Evolutionary conservation across 2,113 vertebrate species (phyloP), one percentile per base, ranked within the genome.

Genomic region (Saimiri boliviensis): DNA sequence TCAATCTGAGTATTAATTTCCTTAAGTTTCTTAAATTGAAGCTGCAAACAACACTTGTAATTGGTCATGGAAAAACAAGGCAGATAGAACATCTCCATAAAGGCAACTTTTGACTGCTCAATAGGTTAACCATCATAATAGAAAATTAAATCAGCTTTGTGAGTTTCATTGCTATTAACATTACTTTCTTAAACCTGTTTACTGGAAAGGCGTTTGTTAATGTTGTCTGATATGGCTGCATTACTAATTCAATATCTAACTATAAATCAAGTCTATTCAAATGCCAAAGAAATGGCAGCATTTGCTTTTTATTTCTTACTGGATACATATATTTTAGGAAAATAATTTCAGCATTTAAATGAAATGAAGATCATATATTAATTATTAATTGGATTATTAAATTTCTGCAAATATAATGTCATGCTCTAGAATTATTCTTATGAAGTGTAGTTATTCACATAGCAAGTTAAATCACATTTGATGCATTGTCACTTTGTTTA

Each of bases 161-260:
- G 11, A 35, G 89, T 71, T 84, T 52, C 20, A 70, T 42, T 76
- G 60, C 1, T 52, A 80, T 73, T 94, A 68, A 58, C 66, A 20
- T 56, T n/a, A 45, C 17, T 93, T 88, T 42, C 54, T 27, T 60
- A 47, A 60, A n/a, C 16, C 37, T 6, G 52, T 81, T 40, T 42
- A 66, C 25, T 74, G 20, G 37, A 83, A 91, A 95, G 32, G 27
- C 14, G 47, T 73, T 91, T 70, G 82, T 70, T 86, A 92, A 93
- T 42, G 32, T 74, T 86, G 21, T 68, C 21, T 95, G 37, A 11
- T 19, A 27, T 94, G 2, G 42, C 16, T 82, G 42, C 25, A 58
- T 94, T 97, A 90, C 37, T 89, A 85, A 84, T 77, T 97, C 74
- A 81, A 6, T n/a, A 30, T 42, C 19, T 60, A 89, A 85, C 3